Evolutionary conservation across 2,888 invertebrate species (phyloP).

Genomic region (Cheilosia soror): DNA sequence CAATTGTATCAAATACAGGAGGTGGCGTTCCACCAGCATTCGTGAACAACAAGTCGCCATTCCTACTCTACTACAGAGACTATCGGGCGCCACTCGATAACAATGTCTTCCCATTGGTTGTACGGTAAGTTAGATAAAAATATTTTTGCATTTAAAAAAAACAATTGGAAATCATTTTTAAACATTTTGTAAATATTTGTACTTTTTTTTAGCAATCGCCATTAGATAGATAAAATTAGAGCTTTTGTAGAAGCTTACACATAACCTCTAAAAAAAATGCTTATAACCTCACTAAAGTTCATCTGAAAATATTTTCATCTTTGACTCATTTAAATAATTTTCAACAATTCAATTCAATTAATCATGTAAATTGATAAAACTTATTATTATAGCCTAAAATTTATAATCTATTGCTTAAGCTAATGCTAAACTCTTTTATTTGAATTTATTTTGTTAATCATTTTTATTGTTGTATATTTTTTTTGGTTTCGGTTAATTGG

Average conservation of each 20-base stretch:
- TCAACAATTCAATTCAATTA: no score
- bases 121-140: conserved; percentile 86
- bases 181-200: conserved; percentile 34
- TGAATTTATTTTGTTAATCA: conserved; percentile 3
- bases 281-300: conserved; percentile 35
- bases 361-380: background rate
- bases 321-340: background rate
- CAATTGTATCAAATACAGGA: conserved; percentile 91
- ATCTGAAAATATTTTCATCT: conserved; percentile 40
- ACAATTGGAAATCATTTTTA: conserved; percentile 1
- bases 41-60: conserved; percentile 88
- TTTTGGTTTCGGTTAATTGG: conserved; percentile 35
- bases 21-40: conserved; percentile 90
- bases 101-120: conserved; percentile 89
- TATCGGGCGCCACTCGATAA: conserved; percentile 86
- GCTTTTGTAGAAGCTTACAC: conserved; percentile 56
- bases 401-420: conserved; percentile 4
- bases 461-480: conserved; percentile 17
- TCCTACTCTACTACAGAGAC: conserved; percentile 91
- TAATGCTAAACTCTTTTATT: conserved; percentile 1
- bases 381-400: conserved; percentile 3
- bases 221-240: conserved; percentile 47
- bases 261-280: conserved; percentile 23
- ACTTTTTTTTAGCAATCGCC: conserved; percentile 65
- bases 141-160: background rate